These are phyloP conservation scores for Troides oblongomaculatus DNA, from an alignment of 2,888 invertebrate species.

Conservation along the genomic window DNA sequence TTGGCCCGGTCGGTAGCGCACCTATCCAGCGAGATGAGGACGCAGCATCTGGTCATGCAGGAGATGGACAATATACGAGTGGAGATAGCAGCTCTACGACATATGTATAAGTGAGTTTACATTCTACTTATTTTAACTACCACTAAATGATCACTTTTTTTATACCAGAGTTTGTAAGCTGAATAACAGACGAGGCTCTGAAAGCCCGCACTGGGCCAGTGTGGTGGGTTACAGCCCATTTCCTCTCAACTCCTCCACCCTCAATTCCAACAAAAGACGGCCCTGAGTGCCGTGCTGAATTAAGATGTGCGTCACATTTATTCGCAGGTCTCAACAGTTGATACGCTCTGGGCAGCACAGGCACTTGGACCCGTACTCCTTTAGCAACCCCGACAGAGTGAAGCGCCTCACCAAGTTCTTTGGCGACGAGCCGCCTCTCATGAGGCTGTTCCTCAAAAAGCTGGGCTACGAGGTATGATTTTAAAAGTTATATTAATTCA, in stretches of 20 bases:
- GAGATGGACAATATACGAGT: conserved; percentile 93
- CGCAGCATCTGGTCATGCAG: conserved; percentile 92
- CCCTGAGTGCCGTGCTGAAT: no score
- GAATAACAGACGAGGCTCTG: no score
- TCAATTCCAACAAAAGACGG: no score
- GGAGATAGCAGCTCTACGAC: conserved; percentile 88
- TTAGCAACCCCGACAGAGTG: conserved; percentile 92
- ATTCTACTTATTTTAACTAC: no score
- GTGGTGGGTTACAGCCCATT: no score
- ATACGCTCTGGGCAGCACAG: conserved; percentile 75
- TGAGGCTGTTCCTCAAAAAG: conserved; percentile 93
- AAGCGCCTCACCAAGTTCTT: conserved; percentile 95
- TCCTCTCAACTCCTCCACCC: no score
- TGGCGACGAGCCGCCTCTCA: conserved; percentile 94
- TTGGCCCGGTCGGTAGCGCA: conserved; percentile 94
- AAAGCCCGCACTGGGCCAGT: no score
- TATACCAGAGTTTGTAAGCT: no score
- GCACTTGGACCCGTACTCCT: conserved; percentile 82
- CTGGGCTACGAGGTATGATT: conserved; percentile 90
- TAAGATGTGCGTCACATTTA: background rate
- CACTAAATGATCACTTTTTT: no score
- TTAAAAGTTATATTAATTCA: no score
- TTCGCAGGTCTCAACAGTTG: conserved; percentile 82
- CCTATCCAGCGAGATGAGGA: conserved; percentile 93
- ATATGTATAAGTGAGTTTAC: conserved; percentile 78